Evolutionary conservation across 2,888 invertebrate species (phyloP), one percentile per base, ranked within the genome.

Genomic region (Thysanoteuthis rhombus): DNA sequence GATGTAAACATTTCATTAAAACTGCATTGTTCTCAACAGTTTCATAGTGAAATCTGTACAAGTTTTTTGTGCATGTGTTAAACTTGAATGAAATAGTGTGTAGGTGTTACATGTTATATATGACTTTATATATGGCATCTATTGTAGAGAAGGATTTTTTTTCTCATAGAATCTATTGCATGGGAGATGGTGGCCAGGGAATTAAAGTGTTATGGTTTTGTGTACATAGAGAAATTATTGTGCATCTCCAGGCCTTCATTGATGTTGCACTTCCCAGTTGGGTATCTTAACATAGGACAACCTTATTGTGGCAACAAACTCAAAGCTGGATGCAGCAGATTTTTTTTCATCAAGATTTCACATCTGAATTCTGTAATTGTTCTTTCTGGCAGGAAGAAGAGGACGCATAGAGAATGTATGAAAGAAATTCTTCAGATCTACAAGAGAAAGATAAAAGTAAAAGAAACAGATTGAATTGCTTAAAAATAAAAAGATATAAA

Each of bases 91-190:
- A 75, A 75, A 75, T n/a, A 75, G n/a, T n/a, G 16, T 75, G n/a
- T 75, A n/a, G n/a, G n/a, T 75, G n/a, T 75, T 75, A 75, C n/a
- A n/a, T 75, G 75, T 75, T n/a, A 75, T 75, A 75, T 75, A 75
- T 75, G 75, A n/a, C 16, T 75, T n/a, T n/a, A n/a, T n/a, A 16
- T 75, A n/a, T 4, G 36, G 75, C 75, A 75, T n/a, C n/a, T 75
- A 8, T 36, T n/a, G 75, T n/a, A 75, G 10, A 75, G 19, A 75
- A 75, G 16, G 75, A n/a, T n/a, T 36, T 75, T 75, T 36, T 2
- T 75, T 52, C 19, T n/a, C 1, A n/a, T 19, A 16, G 75, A 12
- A n/a, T 75, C 12, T n/a, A 75, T 75, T 75, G 16, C 16, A n/a
- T n/a, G 52, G 52, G 52, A 52, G 52, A 52, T 52, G n/a, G 75